phyloP scores from a whole-genome alignment of 2,113 vertebrate species.

The Istiophorus platypterus region DNA sequence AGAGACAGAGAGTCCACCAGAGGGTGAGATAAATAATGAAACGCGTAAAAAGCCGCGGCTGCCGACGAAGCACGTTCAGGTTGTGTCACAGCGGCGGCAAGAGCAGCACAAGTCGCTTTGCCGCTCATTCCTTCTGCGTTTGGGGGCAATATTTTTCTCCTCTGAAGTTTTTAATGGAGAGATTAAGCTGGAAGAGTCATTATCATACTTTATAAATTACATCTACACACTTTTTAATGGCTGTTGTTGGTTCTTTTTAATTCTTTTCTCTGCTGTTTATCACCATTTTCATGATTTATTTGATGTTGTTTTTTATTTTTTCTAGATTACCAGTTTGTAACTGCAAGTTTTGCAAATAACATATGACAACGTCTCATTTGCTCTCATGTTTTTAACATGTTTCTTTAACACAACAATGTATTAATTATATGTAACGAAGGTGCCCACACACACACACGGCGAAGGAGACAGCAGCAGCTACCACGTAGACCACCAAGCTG shows the following conservation, averaged over 20 bases:
- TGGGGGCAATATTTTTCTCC: background rate
- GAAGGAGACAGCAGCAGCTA: background rate
- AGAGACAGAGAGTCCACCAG: slow-evolving; percentile 44
- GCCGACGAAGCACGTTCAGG: slow-evolving; percentile 32
- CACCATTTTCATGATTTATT: background rate
- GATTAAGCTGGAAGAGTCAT: no score
- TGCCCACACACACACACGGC: background rate
- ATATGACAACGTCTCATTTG: no score
- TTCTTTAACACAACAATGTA: background rate
- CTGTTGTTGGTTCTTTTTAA: no score
- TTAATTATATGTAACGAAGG: background rate
- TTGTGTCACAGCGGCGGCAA: no score
- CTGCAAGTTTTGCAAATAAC: no score
- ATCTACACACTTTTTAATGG: no score
- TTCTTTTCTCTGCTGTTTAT: background rate
- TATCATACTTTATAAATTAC: background rate
- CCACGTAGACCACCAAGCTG: background rate
- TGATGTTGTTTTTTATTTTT: background rate
- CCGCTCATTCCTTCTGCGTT: no score
- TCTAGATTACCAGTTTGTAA: background rate
- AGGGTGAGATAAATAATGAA: slow-evolving; percentile 69
- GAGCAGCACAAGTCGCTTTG: no score
- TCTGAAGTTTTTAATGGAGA: no score
- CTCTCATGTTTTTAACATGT: no score
- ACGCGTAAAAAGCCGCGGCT: slow-evolving; percentile 29